Evolutionary conservation across 1,140 invertebrate genomes (phyloP).

Genomic region (Helicoverpa zea): DNA sequence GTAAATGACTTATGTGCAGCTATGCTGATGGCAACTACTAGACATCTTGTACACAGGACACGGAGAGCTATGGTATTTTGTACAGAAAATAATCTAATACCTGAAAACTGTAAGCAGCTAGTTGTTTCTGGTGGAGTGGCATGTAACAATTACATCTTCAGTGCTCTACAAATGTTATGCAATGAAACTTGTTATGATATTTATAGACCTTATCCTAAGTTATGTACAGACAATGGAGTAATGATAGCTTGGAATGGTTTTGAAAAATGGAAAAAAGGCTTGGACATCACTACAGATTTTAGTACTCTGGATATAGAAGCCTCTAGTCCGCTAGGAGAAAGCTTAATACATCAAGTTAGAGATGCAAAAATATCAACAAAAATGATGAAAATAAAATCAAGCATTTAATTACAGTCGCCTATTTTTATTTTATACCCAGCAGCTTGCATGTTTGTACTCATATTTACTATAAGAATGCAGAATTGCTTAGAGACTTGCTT

Average conservation of each 20-base stretch:
- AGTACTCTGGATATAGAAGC: constrained; percentile 74
- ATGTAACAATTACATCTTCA: constrained; percentile 95
- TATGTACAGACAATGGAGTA: constrained; percentile 99
- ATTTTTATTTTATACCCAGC: background rate
- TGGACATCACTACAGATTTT: constrained; percentile 75
- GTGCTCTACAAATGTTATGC: constrained; percentile 91
- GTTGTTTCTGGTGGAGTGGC: constrained; percentile 98
- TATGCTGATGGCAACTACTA: constrained; percentile 91
- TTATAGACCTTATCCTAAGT: constrained; percentile 91
- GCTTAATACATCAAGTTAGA: constrained; percentile 67
- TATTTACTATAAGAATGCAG: too few species aligned
- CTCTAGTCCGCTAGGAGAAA: constrained; percentile 73
- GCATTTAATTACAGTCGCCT: constrained; percentile 41
- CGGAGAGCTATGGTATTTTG: constrained; percentile 95
- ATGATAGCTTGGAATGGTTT: constrained; percentile 99
- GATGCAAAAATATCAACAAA: constrained; percentile 74
- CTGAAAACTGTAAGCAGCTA: constrained; percentile 87
- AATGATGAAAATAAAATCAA: constrained; percentile 73
- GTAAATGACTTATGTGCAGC: constrained; percentile 95
- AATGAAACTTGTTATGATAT: constrained; percentile 90
- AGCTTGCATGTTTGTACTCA: background rate
- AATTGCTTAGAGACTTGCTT: too few species aligned
- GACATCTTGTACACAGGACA: constrained; percentile 93
- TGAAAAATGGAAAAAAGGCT: constrained; percentile 88
- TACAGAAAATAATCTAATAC: constrained; percentile 88